Conservation (phyloP, 2,797 vertebrate genomes). For the Craterocephalus amniculus region DNA sequence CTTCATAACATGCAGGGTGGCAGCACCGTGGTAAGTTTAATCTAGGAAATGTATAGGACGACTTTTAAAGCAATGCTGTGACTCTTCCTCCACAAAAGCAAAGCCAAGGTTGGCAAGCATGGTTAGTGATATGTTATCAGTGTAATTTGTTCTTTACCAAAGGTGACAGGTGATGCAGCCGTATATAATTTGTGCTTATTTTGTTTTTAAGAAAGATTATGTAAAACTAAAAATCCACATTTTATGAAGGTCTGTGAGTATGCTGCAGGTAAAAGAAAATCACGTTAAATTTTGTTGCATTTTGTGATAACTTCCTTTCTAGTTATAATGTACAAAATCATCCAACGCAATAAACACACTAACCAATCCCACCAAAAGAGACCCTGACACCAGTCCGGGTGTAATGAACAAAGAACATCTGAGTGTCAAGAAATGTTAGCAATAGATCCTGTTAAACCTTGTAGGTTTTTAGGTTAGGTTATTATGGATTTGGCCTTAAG, state of each 20-base stretch:
- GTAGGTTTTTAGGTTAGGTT: neutral
- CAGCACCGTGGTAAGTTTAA: constrained; percentile 92
- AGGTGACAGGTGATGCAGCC: neutral
- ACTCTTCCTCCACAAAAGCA: neutral
- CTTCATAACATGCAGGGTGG: constrained; percentile 98
- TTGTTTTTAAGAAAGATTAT: neutral
- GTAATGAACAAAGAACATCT: neutral
- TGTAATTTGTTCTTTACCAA: neutral
- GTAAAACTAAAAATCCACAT: neutral
- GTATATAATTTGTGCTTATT: neutral
- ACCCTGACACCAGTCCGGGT: neutral
- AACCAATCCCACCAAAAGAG: neutral
- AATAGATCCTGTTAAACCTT: neutral
- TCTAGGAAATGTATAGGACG: neutral
- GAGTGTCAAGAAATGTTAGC: neutral
- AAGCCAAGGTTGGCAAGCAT: neutral
- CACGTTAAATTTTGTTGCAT: neutral
- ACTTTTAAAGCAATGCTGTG: neutral
- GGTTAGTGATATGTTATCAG: neutral
- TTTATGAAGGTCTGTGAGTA: neutral
- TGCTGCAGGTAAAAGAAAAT: neutral
- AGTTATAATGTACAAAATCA: neutral
- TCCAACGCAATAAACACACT: neutral
- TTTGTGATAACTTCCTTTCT: neutral
- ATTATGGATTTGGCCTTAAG: too few species aligned